phyloP scores from a whole-genome alignment of 2,113 vertebrate species.

The Hemibagrus wyckioides region DNA sequence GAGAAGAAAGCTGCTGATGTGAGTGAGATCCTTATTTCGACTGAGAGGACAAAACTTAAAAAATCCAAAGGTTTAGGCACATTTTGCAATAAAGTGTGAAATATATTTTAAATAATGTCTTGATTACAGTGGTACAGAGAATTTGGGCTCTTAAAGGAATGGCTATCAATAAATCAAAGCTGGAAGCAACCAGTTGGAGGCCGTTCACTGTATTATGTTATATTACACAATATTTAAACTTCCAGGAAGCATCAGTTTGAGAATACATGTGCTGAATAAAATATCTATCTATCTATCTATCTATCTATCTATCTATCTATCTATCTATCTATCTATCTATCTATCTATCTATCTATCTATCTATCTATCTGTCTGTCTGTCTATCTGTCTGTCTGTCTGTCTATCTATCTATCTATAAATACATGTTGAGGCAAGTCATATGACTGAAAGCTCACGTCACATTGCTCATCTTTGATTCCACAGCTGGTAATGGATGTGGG shows the following conservation, averaged over 20 bases:
- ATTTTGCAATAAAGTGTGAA: not conserved
- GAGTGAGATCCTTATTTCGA: constrained; percentile 59
- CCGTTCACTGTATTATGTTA: no score
- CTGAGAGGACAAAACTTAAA: not conserved
- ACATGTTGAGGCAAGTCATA: not conserved
- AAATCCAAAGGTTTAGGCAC: not conserved
- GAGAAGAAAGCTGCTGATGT: constrained; percentile 91
- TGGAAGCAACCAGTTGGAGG: not conserved
- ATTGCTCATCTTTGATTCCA: constrained; percentile 12
- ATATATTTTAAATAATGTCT: not conserved
- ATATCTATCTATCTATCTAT: no score
- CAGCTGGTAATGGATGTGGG: not conserved
- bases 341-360: no score
- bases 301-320: no score
- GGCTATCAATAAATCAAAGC: not conserved
- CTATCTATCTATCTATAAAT: no score
- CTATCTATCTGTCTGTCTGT: no score
- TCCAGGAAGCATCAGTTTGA: not conserved
- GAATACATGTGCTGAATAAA: not conserved
- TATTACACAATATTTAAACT: not conserved
- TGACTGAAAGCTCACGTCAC: not conserved
- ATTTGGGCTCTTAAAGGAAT: not conserved
- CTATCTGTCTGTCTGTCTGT: no score
- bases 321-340: no score
- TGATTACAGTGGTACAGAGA: not conserved